Base-by-base conservation (phyloP, 92 coral and sea anemone species). In the Phenganax marumi region DNA sequence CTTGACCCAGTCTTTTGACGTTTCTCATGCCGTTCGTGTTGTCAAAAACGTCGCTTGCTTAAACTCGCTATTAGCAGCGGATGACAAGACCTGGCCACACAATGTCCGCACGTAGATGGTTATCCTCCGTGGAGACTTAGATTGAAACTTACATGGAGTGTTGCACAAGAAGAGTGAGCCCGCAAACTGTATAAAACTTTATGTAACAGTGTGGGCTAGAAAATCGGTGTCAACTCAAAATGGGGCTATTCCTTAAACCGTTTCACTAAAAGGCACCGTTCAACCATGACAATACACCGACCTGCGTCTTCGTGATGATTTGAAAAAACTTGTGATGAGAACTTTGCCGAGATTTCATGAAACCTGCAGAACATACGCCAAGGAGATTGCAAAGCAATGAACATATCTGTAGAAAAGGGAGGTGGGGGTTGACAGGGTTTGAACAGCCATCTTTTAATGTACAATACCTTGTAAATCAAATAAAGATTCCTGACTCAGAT, bases 321-420 rank as follows among this genome's bases (percentile, higher is more conserved):
- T 89, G 97, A 70, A 92, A 92, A 70, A 95, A 95, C 90, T 95
- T 95, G 78, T 91, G 88, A 52, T 89, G 88, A 8, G 94, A 87
- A 62, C 93, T 88, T 50, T 97, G 97, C 6, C 98, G 92, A 79
- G 97, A 92, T 85, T 89, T 95, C 17, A 90, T 86, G 81, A 95
- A 95, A 62, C 92, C 97, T 92, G 79, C 51, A 55, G 52, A 24
- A 64, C 69, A 23, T n/a, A 58, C 8, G 47, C 39, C 14, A 52
- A 12, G 16, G 23, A 55, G 12, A 17, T 52, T 55, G 8, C 21
- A 33, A 33, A 5, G 43, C 5, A 33, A 33, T 5, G 43, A 33
- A 33, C 43, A 33, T 33, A 33, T 33, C 43, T 33, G 5, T 80
- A 21, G 14, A 61, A 22, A 52, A 25, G 57, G 3, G 3, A 8